Base-by-base conservation (phyloP, 1,140 invertebrate genomes). In the Diabrotica virgifera region DNA sequence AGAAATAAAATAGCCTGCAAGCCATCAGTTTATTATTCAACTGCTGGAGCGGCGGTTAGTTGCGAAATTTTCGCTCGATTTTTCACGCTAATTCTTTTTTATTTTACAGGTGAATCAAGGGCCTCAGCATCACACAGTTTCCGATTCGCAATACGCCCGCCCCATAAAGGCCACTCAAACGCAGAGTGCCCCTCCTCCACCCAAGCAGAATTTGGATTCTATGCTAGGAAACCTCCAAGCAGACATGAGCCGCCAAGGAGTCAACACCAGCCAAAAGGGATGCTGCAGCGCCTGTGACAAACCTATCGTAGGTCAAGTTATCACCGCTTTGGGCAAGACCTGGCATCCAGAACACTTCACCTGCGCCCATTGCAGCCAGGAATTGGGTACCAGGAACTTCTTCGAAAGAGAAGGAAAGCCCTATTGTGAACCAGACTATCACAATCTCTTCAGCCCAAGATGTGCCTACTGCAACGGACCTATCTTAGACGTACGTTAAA, bases 291-390 rank as follows among this genome's bases (percentile, higher is more conserved):
- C 94, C 61, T 99, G 96, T 85, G 93, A 96, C 79, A 98, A 99
- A 77, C 94, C 96, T 12, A 98, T 99, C 80, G 94, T 98, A 46
- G 97, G 97, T 70, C 83, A 91, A 85, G 92, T 95, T 59, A 93
- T 97, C 71, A 98, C 96, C 38, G 97, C 97, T 0, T 77, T 99
- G 70, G 97, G 97, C 36, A 94, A 96, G 80, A 97, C 96, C n/a
- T 99, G 96, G 96, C 97, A 99, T 81, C 96, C 97, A 9, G 97
- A 99, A 82, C 97, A 99, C 80, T 99, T 99, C 81, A 93, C 90
- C 5, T 99, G 98, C 84, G 91, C 90, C 61, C 95, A 98, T 77
- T 99, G 97, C 85, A 93, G 92, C 63, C 91, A 96, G 75, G 95
- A 98, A 80, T 81, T 99, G 68, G 97, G 97, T 12, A 98, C 97